A percentile compares a stretch with the other conserved stretches of the same genome.
These are phyloP conservation scores for Tamias sibiricus DNA, from an alignment of 2,113 vertebrate genomes.

Conservation along the genomic window DNA sequence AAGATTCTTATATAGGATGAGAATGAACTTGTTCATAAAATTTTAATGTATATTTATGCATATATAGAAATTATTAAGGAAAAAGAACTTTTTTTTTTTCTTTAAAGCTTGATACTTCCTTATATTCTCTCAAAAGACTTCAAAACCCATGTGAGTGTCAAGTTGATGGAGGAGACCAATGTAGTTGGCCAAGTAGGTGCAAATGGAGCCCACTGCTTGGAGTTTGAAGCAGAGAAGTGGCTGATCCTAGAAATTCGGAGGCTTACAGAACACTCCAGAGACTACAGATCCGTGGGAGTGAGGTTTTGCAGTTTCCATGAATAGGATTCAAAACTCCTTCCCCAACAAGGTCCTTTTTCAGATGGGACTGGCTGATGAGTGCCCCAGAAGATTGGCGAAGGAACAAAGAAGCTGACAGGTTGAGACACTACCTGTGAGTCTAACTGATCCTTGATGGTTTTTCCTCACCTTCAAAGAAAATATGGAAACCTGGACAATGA, in stretches of 20 bases:
- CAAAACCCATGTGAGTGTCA: neutral
- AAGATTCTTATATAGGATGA: neutral
- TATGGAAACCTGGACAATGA: neutral
- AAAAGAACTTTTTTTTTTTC: neutral
- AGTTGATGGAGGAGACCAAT: neutral
- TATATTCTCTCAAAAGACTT: neutral
- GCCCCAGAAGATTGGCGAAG: neutral
- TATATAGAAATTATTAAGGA: neutral
- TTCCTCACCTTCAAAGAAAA: neutral
- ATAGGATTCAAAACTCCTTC: neutral
- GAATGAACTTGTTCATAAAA: neutral
- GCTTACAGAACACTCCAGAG: neutral
- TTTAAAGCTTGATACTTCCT: neutral
- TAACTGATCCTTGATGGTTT: neutral
- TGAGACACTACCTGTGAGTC: neutral
- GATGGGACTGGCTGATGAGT: neutral
- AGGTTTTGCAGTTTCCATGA: neutral
- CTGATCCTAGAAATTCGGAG: neutral
- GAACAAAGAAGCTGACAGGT: neutral
- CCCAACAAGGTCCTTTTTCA: neutral
- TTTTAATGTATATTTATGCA: neutral
- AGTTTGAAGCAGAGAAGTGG: neutral
- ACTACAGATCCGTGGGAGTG: fast-evolving
- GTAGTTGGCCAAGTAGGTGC: neutral
- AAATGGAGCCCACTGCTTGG: neutral